Percentiles rank a stretch among this genome's conserved stretches.
These are phyloP conservation scores for Lasioglossum leucozonium DNA, from an alignment of 2,888 invertebrate genomes.

Conservation along the genomic window DNA sequence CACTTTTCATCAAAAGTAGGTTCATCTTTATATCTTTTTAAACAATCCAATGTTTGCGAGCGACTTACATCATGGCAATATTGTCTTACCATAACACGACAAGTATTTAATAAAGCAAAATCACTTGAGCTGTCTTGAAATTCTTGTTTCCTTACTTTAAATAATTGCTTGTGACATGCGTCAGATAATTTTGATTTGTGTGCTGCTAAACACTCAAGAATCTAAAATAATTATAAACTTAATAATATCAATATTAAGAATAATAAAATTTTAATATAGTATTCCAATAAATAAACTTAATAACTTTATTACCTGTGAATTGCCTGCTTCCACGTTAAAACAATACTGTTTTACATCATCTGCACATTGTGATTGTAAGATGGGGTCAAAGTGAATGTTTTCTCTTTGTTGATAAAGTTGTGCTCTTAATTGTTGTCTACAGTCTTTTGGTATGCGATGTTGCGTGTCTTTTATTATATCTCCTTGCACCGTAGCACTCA, in stretches of 20 bases:
- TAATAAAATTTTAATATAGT: background rate
- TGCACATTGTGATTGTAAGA: constrained; percentile 92
- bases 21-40: constrained; percentile 92
- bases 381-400: constrained; percentile 93
- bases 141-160: constrained; percentile 94
- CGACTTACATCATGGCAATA: constrained; percentile 91
- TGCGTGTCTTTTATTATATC: constrained; percentile 91
- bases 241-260: background rate
- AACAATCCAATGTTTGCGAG: constrained; percentile 90
- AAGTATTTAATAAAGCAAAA: constrained; percentile 92
- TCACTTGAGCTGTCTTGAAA: constrained; percentile 94
- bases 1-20: constrained; percentile 93
- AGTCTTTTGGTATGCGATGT: constrained; percentile 93
- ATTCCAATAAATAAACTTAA: background rate
- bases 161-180: constrained; percentile 92
- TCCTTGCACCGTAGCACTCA: constrained; percentile 96
- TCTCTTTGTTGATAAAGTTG: constrained; percentile 97
- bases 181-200: constrained; percentile 87
- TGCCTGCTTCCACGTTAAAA: constrained; percentile 88
- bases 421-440: constrained; percentile 95
- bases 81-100: constrained; percentile 93
- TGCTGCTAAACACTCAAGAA: constrained; percentile 91
- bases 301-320: constrained; percentile 85
- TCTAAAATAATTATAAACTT: constrained; percentile 84
- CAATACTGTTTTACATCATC: constrained; percentile 92